Base-by-base conservation (phyloP, 2,797 vertebrate genomes). In the Natrix natrix region DNA sequence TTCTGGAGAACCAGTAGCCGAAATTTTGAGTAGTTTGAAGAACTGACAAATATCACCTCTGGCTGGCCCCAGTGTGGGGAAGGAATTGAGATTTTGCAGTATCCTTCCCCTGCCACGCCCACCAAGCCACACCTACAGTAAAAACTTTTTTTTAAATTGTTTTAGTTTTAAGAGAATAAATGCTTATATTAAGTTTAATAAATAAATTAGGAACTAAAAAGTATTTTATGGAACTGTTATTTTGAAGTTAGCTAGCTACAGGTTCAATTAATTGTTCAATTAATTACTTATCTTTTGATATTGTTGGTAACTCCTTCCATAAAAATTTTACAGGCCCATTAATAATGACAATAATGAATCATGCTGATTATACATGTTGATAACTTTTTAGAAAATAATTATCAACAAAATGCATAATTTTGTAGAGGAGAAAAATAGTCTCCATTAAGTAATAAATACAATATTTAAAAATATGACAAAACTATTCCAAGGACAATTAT, bases 311-410 rank as follows among this genome's bases (percentile, higher is more conserved):
- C 16, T 89, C 32, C 61, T 52, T 89, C 60, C 52, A 56, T 66
- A 90, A 37, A 78, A 90, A 4, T 1, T 24, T 74, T 90, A 78
- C 54, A 90, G n/a, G 14, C 66, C 13, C 66, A 26, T 78, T 60
- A 94, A 28, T 43, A 93, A 94, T 93, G 52, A 52, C 87, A 94
- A 88, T 52, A 90, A 37, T 86, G 43, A 92, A 66, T 55, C 94
- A 13, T 12, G 89, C 1, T 0, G 78, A 28, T 90, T 86, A 91
- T 86, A 91, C 43, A 48, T 61, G 4, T 87, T 61, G 8, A 4
- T 32, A 93, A 83, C 28, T 94, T 90, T 61, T 3, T 11, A 91
- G 20, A 90, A 94, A 74, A 94, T 28, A 32, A 43, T 86, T 60
- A 28, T 37, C 17, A 93, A 37, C 3, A 92, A 52, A 63, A 3